Conservation (phyloP, 1,140 invertebrate species). For the Bombus waltoni region DNA sequence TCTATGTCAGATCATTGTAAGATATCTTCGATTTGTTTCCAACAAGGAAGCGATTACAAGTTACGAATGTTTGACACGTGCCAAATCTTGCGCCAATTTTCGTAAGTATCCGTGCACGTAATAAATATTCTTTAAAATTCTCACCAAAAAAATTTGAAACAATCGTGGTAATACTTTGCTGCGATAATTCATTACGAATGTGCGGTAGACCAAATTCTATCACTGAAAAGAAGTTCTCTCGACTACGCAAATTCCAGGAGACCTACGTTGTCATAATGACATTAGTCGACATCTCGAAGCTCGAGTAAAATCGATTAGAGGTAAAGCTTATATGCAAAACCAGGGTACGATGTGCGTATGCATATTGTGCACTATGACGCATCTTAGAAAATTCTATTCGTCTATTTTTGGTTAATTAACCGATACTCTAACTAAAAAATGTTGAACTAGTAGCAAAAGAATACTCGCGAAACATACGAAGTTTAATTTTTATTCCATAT, state of each 20-base stretch:
- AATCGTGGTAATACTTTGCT: background rate
- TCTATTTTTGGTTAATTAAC: background rate
- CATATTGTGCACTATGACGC: background rate
- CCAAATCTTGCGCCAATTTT: conserved; percentile 29
- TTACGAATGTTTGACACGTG: conserved; percentile 20
- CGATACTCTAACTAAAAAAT: no score
- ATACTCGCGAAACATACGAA: no score
- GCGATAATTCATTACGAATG: conserved; percentile 28
- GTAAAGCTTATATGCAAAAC: background rate
- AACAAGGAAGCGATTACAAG: background rate
- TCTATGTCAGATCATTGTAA: background rate
- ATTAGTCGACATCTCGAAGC: conserved; percentile 23
- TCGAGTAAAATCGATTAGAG: conserved; percentile 22
- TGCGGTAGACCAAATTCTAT: background rate
- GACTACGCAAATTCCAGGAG: background rate
- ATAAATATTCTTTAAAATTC: background rate
- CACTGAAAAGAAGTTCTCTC: background rate
- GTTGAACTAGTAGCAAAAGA: no score
- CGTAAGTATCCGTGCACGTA: no score
- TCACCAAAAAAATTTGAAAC: background rate
- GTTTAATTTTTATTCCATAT: no score
- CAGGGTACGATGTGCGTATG: background rate
- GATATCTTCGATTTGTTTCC: conserved; percentile 11
- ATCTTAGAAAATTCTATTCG: background rate
- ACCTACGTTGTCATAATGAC: conserved; percentile 25